Conservation (phyloP, 1,140 invertebrate genomes). For the Meloidogyne floridensis region DNA sequence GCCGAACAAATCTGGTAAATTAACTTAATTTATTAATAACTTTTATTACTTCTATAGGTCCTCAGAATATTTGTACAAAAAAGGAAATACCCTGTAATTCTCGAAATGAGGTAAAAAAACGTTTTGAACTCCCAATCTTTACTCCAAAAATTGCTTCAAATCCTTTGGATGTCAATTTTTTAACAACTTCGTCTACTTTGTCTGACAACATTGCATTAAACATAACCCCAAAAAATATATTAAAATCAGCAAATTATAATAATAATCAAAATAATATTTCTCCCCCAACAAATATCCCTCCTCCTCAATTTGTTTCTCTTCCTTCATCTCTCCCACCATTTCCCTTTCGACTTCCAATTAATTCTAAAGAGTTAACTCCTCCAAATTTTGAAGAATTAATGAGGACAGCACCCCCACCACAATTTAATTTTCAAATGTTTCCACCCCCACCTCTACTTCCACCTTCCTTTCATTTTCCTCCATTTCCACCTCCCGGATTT, state of each 20-base stretch:
- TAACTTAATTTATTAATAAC: not conserved
- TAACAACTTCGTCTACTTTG: not conserved
- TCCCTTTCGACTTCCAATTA: not conserved
- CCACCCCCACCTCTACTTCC: not conserved
- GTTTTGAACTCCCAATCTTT: not conserved
- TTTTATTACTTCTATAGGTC: not conserved
- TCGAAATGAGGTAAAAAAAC: not conserved
- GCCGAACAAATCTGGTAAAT: not conserved
- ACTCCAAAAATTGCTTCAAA: not conserved
- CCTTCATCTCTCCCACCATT: not conserved
- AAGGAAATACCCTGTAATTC: not conserved
- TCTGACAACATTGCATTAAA: not conserved
- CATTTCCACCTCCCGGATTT: not conserved
- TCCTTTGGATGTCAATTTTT: not conserved
- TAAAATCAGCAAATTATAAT: constrained; percentile 1
- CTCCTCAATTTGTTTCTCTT: not conserved
- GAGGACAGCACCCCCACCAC: not conserved
- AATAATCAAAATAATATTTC: not conserved
- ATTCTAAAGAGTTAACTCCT: not conserved
- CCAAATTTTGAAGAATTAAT: constrained; percentile 5
- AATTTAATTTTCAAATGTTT: not conserved
- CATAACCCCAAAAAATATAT: not conserved
- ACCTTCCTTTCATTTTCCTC: not conserved
- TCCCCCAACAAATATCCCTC: not conserved
- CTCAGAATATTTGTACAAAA: not conserved